phyloP scores from a whole-genome alignment of 2,797 vertebrate species.

The Lepilemur ruficaudatus region DNA sequence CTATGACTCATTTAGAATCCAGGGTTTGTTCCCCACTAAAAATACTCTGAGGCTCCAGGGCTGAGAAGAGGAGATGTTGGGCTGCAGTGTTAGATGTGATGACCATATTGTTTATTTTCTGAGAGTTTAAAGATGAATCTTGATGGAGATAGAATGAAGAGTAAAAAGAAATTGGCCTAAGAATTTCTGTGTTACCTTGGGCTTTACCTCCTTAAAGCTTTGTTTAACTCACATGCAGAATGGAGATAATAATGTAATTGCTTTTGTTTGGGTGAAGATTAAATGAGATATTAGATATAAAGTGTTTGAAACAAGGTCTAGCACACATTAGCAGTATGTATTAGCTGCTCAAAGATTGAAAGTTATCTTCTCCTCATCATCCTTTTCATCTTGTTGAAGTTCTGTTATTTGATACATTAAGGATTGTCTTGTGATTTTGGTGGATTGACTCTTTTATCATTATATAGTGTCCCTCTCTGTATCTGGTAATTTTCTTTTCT shows the following conservation, averaged over 20 bases:
- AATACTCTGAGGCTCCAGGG: neutral
- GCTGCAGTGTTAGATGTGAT: neutral
- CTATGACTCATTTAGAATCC: neutral
- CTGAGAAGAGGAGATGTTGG: neutral
- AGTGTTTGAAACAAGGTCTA: neutral
- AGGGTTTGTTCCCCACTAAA: neutral
- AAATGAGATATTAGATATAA: neutral
- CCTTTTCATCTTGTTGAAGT: neutral
- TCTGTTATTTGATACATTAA: neutral
- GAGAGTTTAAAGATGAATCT: neutral
- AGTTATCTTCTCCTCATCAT: neutral
- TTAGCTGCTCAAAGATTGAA: neutral
- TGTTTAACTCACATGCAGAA: neutral
- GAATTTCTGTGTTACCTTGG: neutral
- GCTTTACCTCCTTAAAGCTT: neutral
- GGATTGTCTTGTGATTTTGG: neutral
- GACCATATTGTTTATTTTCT: neutral
- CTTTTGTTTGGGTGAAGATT: neutral
- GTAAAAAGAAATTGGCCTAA: neutral
- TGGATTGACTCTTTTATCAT: neutral
- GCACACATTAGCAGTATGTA: neutral
- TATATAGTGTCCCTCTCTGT: neutral
- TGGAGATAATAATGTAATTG: neutral
- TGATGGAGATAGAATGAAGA: neutral
- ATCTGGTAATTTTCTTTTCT: neutral